Percentiles rank a stretch among this genome's conserved stretches.
phyloP scores from a whole-genome alignment of 1,140 invertebrate genomes.

The Oedothorax gibbosus region DNA sequence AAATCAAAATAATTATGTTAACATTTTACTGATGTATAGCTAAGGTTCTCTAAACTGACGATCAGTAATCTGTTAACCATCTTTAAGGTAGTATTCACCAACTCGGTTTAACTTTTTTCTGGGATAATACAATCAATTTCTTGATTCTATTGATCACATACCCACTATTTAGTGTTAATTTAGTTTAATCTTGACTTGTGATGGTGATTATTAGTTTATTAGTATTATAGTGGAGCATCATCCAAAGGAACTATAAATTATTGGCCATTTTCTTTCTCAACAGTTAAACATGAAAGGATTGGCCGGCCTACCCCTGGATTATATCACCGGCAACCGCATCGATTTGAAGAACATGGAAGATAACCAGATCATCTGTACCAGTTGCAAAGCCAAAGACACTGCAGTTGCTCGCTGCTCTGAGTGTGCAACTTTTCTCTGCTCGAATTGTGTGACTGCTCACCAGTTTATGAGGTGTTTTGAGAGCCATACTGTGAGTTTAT shows the following conservation, averaged over 20 bases:
- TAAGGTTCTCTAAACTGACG: too few species aligned
- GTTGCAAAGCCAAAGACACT: constrained; percentile 88
- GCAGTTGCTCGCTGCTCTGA: constrained; percentile 92
- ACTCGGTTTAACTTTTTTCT: too few species aligned
- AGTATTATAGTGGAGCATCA: not conserved
- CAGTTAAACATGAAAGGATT: constrained; percentile 73
- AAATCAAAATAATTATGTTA: too few species aligned
- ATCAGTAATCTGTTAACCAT: too few species aligned
- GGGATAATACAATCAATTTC: too few species aligned
- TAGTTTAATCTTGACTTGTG: too few species aligned
- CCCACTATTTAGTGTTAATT: too few species aligned
- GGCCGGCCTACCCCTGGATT: constrained; percentile 81
- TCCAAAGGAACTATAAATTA: not conserved
- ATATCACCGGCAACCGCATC: constrained; percentile 85
- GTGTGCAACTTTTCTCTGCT: constrained; percentile 92
- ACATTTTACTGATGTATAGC: too few species aligned
- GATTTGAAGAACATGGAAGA: constrained; percentile 85
- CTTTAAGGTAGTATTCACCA: too few species aligned
- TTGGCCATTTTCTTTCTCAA: not conserved
- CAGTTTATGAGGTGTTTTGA: constrained; percentile 93
- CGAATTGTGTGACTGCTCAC: constrained; percentile 93
- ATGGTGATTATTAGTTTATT: too few species aligned
- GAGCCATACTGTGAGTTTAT: constrained; percentile 75
- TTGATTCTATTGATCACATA: too few species aligned
- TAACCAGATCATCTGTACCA: constrained; percentile 83